phyloP scores from a whole-genome alignment of 2,797 vertebrate genomes.

The Lophius americanus region DNA sequence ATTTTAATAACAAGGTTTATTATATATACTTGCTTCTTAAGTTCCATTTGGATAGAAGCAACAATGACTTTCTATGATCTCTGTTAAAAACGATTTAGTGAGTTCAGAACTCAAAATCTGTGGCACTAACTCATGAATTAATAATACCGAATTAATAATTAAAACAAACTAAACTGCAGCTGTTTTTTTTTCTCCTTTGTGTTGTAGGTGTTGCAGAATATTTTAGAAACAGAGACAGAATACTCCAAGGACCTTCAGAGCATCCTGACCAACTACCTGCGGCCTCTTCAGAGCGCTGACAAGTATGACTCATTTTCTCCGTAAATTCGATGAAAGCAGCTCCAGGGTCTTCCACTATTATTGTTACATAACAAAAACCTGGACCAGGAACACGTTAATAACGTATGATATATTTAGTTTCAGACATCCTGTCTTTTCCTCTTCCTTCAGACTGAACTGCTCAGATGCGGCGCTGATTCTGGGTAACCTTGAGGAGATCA shows the following conservation, averaged over 20 bases:
- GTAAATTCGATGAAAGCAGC: neutral
- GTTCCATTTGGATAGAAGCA: neutral
- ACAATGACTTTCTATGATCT: neutral
- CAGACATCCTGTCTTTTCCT: slow-evolving; percentile 3
- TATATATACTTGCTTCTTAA: neutral
- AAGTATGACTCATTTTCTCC: slow-evolving; percentile 80
- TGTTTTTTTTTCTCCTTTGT: neutral
- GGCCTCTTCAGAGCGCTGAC: slow-evolving; percentile 92
- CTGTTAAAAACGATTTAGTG: neutral
- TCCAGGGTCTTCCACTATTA: neutral
- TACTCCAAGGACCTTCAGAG: slow-evolving; percentile 97
- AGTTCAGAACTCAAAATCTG: neutral
- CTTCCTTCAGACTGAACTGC: slow-evolving; percentile 84
- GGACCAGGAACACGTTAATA: neutral
- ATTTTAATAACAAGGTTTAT: neutral
- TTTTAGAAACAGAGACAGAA: slow-evolving; percentile 97
- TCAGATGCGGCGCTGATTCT: slow-evolving; percentile 88
- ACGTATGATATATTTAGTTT: neutral
- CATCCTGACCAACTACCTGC: slow-evolving; percentile 92
- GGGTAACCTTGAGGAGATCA: slow-evolving; percentile 97
- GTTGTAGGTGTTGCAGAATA: slow-evolving; percentile 95
- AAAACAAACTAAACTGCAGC: neutral
- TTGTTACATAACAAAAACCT: neutral
- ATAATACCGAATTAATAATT: neutral
- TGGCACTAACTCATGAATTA: neutral